These are phyloP conservation scores for Dipodomys spectabilis DNA, from an alignment of 2,113 vertebrate species.

Conservation along the genomic window DNA sequence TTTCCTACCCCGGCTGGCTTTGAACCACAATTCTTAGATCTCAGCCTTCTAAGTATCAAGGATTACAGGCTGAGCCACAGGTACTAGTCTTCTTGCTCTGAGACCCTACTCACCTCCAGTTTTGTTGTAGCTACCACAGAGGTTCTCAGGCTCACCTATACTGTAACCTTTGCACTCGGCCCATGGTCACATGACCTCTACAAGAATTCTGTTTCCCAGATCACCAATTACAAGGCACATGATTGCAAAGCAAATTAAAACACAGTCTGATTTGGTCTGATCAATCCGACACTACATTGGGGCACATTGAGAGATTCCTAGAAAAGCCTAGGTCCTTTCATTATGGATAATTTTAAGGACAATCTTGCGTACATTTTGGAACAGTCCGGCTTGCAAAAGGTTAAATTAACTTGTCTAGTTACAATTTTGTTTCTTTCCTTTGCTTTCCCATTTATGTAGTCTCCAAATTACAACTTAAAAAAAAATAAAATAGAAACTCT, in stretches of 20 bases:
- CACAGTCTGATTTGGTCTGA: not conserved
- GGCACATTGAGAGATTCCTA: not conserved
- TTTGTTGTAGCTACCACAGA: rapidly evolving
- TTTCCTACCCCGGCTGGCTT: too few relatives aligned
- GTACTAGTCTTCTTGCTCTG: not conserved
- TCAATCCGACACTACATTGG: not conserved
- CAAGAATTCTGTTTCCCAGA: not conserved
- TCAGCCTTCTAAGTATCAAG: too few relatives aligned
- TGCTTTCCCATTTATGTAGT: not conserved
- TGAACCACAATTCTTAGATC: too few relatives aligned
- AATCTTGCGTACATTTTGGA: not conserved
- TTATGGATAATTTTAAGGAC: not conserved
- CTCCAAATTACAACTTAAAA: constrained; percentile 3
- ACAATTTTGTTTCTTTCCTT: not conserved
- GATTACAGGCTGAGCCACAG: too few relatives aligned
- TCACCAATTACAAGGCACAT: not conserved
- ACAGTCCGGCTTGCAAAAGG: not conserved
- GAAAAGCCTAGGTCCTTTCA: not conserved
- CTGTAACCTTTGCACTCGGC: too few relatives aligned
- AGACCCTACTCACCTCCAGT: not conserved
- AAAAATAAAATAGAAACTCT: not conserved
- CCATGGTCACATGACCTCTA: not conserved
- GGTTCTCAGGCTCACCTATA: not conserved
- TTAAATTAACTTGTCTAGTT: constrained; percentile 1
- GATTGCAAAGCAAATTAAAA: not conserved